phyloP scores from a whole-genome alignment of 2,888 invertebrate genomes.

The Thereva unica region DNA sequence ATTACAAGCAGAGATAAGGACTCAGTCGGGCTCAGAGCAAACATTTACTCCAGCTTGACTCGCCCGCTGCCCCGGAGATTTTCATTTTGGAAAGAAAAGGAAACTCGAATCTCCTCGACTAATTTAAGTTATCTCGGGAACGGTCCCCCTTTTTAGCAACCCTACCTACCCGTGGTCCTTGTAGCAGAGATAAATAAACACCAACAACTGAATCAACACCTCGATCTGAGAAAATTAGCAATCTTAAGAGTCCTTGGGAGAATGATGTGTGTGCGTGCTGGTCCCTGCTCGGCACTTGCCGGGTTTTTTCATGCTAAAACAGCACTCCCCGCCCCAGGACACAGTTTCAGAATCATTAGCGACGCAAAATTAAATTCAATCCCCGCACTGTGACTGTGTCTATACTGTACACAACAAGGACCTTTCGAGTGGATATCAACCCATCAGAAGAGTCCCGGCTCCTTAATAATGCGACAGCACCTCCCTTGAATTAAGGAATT shows the following conservation, averaged over 20 bases:
- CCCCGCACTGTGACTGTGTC: constrained; percentile 5
- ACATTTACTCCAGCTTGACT: no score
- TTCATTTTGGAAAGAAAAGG: constrained; percentile 16
- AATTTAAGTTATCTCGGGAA: constrained; percentile 37
- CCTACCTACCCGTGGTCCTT: constrained; percentile 5
- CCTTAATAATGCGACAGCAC: constrained; percentile 16
- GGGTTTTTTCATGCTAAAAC: constrained; percentile 9
- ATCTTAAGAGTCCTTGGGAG: constrained; percentile 39
- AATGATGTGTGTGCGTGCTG: constrained; percentile 1
- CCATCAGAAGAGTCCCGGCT: background rate
- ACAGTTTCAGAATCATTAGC: constrained; percentile 30
- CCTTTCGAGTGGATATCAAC: constrained; percentile 9
- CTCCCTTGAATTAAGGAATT: constrained; percentile 23
- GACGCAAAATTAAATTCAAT: constrained; percentile 39
- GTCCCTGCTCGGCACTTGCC: background rate
- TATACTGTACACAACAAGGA: background rate
- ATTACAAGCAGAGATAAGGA: constrained; percentile 34
- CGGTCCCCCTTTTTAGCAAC: constrained; percentile 18
- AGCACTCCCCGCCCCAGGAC: background rate
- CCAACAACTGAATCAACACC: constrained; percentile 40
- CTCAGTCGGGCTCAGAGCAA: no score
- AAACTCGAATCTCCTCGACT: constrained; percentile 27
- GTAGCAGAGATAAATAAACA: constrained; percentile 37
- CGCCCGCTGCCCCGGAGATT: constrained; percentile 14
- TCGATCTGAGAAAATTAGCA: constrained; percentile 37